Evolutionary conservation across 1,140 invertebrate species (phyloP).

Genomic region (Tetragnatha versicolor): DNA sequence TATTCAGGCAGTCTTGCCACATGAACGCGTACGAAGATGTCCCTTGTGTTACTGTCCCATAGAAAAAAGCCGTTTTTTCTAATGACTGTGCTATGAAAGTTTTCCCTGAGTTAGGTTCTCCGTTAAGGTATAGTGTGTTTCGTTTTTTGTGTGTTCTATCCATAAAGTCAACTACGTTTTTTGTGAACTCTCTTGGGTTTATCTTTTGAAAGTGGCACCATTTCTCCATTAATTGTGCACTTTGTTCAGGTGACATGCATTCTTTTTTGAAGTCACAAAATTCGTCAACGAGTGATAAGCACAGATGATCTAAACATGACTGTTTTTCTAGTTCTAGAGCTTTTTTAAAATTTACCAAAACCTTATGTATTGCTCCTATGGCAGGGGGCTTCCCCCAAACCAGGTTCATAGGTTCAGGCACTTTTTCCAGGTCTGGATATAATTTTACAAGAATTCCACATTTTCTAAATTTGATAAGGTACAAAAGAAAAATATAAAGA

Average conservation of each 20-base stretch:
- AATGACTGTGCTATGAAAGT: background rate
- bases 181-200: background rate
- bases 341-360: background rate
- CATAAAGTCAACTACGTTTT: background rate
- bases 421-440: no score
- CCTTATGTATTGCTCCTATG: no score
- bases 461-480: no score
- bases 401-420: no score
- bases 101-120: conserved; percentile 14
- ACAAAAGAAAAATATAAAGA: no score
- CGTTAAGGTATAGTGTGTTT: background rate
- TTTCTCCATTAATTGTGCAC: background rate
- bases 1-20: background rate
- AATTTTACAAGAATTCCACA: no score
- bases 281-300: background rate
- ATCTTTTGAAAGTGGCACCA: conserved; percentile 10
- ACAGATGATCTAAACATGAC: background rate
- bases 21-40: background rate
- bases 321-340: background rate
- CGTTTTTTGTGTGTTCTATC: conserved; percentile 3
- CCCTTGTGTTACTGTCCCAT: background rate
- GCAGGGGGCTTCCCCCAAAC: no score
- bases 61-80: background rate
- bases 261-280: background rate
- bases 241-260: background rate